Evolutionary conservation across 1,140 invertebrate genomes (phyloP).

Genomic region (Diachasmimorpha longicaudata): DNA sequence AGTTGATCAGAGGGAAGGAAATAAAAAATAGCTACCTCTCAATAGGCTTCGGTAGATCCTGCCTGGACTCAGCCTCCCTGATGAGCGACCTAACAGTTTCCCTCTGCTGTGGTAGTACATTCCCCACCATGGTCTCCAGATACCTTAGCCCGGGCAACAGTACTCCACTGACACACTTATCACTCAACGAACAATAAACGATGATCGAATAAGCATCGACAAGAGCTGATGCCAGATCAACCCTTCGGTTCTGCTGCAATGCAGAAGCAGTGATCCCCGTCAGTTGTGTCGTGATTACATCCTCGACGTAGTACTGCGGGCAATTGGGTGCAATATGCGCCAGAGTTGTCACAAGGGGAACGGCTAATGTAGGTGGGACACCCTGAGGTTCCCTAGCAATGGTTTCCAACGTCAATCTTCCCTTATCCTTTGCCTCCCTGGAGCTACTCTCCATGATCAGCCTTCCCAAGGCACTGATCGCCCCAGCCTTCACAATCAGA

Average conservation of each 20-base stretch:
- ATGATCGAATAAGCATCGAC: slow-evolving; percentile 73
- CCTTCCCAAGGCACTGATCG: slow-evolving; percentile 70
- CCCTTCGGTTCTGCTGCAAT: slow-evolving; percentile 65
- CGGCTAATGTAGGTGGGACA: slow-evolving; percentile 53
- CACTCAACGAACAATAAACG: slow-evolving; percentile 68
- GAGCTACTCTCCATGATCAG: slow-evolving; percentile 68
- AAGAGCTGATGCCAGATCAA: slow-evolving; percentile 67
- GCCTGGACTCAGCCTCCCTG: slow-evolving; percentile 63
- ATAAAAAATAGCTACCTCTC: slow-evolving; percentile 49
- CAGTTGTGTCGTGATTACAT: slow-evolving; percentile 70
- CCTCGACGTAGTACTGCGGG: slow-evolving; percentile 65
- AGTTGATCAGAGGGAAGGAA: too few species aligned
- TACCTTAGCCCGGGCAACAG: slow-evolving; percentile 63
- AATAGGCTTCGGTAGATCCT: slow-evolving; percentile 49
- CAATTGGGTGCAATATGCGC: slow-evolving; percentile 63
- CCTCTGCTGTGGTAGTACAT: slow-evolving; percentile 59
- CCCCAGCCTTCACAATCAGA: slow-evolving; percentile 68
- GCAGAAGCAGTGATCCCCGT: slow-evolving; percentile 66
- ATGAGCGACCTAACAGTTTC: slow-evolving; percentile 63
- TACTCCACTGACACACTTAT: slow-evolving; percentile 58
- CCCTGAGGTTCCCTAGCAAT: slow-evolving; percentile 59
- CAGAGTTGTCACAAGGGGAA: slow-evolving; percentile 63
- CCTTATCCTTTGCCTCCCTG: slow-evolving; percentile 72
- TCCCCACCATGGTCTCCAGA: slow-evolving; percentile 62
- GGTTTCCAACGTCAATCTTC: slow-evolving; percentile 74